A percentile compares a stretch with the other conserved stretches of the same genome.
Evolutionary conservation across 2,113 vertebrate genomes (phyloP).

Genomic region (Craseonycteris thonglongyai): DNA sequence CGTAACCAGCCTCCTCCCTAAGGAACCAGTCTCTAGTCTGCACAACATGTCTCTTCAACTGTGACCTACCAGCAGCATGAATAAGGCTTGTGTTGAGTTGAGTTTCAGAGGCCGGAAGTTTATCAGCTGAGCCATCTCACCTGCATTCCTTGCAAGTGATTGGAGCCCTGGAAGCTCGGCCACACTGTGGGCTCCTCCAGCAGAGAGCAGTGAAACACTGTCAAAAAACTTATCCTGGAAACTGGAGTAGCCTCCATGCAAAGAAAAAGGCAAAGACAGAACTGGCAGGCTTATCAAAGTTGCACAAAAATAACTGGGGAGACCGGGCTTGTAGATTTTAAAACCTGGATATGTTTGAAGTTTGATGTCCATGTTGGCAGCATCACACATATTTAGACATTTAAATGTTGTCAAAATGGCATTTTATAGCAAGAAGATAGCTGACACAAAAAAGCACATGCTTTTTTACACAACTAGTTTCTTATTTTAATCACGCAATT

Average conservation of each 20-base stretch:
- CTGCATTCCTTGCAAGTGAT: constrained; percentile 70
- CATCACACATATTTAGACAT: not conserved
- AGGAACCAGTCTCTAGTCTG: constrained; percentile 33
- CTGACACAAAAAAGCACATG: not conserved
- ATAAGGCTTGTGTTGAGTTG: not conserved
- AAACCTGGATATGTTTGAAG: not conserved
- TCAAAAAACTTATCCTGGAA: constrained; percentile 69
- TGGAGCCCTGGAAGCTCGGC: constrained; percentile 47
- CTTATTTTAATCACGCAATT: not conserved
- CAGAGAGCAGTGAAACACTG: constrained; percentile 87
- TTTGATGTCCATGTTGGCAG: not conserved
- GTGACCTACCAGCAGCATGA: not conserved
- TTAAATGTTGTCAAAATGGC: not conserved
- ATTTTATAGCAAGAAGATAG: not conserved
- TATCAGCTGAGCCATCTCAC: constrained; percentile 67
- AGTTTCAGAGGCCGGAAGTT: constrained; percentile 30
- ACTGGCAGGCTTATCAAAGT: constrained; percentile 53
- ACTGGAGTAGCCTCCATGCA: constrained; percentile 60
- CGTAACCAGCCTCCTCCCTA: constrained; percentile 23
- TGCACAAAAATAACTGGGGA: not conserved
- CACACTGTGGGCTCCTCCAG: constrained; percentile 81
- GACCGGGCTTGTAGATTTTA: constrained; percentile 5
- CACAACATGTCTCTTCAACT: not conserved
- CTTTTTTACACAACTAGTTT: not conserved
- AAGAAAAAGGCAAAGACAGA: constrained; percentile 65